A percentile compares a stretch with the other conserved stretches of the same genome.
Conservation (phyloP, 2,797 vertebrate species). For the Gallinago solitaria region DNA sequence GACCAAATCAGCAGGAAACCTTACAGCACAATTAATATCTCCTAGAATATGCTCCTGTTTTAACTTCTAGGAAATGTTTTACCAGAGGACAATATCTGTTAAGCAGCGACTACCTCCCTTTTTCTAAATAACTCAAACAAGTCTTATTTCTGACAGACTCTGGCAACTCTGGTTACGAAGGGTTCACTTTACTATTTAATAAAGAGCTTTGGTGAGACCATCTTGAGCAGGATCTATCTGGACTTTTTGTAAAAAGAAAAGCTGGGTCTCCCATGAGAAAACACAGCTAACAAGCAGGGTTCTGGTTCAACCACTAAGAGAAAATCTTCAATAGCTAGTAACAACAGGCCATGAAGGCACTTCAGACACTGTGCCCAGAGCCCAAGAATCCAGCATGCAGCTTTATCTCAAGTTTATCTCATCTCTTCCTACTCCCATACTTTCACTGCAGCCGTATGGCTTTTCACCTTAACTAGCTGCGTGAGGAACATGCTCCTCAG, state of each 20-base stretch:
- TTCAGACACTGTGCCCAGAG: background rate
- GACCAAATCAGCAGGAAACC: background rate
- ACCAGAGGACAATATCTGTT: background rate
- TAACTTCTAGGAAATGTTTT: background rate
- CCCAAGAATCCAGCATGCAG: accelerated
- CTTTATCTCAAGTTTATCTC: background rate
- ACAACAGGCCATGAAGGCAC: background rate
- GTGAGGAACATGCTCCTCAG: accelerated
- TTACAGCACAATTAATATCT: background rate
- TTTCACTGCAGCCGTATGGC: background rate
- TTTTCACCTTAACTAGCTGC: background rate
- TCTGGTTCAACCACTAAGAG: background rate
- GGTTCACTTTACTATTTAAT: background rate
- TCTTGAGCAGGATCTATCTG: background rate
- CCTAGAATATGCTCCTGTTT: background rate
- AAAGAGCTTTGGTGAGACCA: background rate
- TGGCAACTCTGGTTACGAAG: background rate
- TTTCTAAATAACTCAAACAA: background rate
- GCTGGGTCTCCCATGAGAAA: background rate
- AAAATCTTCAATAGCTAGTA: background rate
- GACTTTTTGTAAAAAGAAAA: background rate
- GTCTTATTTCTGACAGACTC: background rate
- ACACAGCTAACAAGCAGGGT: background rate
- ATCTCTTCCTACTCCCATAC: background rate
- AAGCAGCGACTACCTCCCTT: background rate